Evolutionary conservation across 2,113 vertebrate genomes (phyloP).

Genomic region (Thymallus thymallus): DNA sequence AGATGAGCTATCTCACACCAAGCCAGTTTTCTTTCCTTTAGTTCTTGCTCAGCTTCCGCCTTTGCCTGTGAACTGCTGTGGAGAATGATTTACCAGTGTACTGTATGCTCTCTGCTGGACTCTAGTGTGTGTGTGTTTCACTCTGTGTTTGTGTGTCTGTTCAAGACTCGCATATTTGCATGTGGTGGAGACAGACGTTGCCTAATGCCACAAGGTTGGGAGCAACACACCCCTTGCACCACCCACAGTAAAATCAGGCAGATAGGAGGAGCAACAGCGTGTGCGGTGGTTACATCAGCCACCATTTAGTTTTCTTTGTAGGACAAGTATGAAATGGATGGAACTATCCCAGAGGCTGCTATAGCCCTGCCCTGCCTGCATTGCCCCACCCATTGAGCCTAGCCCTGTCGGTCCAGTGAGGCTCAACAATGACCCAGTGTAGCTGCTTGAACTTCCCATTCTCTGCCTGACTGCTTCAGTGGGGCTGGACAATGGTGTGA

Average conservation of each 20-base stretch:
- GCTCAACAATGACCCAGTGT: slow-evolving; percentile 13
- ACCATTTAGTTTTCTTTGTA: too few relatives aligned
- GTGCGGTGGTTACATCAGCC: too few relatives aligned
- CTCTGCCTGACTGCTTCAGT: slow-evolving; percentile 21
- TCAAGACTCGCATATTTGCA: slow-evolving; percentile 4
- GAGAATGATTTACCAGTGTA: not conserved
- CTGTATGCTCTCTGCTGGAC: not conserved
- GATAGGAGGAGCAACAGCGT: too few relatives aligned
- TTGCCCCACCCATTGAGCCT: not conserved
- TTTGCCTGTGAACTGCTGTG: not conserved
- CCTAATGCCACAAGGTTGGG: not conserved
- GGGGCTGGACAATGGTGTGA: slow-evolving; percentile 23
- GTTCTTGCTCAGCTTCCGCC: too few relatives aligned
- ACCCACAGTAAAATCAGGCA: too few relatives aligned
- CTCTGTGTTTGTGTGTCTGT: not conserved
- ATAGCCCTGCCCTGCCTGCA: not conserved
- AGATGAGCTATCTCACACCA: not conserved
- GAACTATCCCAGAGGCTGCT: too few relatives aligned
- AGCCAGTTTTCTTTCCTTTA: not conserved
- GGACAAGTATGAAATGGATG: too few relatives aligned
- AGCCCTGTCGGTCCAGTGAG: not conserved
- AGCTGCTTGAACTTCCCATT: slow-evolving; percentile 26
- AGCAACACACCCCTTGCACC: not conserved
- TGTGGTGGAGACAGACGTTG: slow-evolving; percentile 4
- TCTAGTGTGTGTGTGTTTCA: not conserved